phyloP scores from a whole-genome alignment of 2,113 vertebrate genomes.

The Thunnus maccoyii region DNA sequence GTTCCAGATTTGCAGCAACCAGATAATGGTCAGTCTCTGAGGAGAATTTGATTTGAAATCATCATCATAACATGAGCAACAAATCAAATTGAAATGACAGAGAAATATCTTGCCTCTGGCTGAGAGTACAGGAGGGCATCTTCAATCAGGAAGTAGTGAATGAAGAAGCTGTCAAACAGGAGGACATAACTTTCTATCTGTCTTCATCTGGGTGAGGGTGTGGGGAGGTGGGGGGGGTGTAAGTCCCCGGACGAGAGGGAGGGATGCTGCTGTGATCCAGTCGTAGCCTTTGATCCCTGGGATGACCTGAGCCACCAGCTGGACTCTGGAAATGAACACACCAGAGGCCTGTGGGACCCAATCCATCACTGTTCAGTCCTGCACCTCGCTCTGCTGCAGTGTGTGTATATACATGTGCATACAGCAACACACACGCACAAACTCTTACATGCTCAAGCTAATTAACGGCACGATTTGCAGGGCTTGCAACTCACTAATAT shows the following conservation, averaged over 20 bases:
- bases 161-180: conserved; percentile 59
- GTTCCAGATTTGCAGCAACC: conserved; percentile 6
- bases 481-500: neutral
- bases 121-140: conserved; percentile 40
- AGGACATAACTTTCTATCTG: conserved; percentile 52
- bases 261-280: conserved; percentile 67
- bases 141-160: conserved; percentile 48
- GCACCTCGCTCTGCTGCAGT: conserved; percentile 19
- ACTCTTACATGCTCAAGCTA: conserved; percentile 4
- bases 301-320: conserved; percentile 70
- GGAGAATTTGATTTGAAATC: conserved; percentile 41
- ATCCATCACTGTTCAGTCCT: conserved; percentile 73
- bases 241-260: conserved; percentile 59
- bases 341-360: conserved; percentile 62
- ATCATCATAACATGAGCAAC: conserved; percentile 22
- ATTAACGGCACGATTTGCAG: conserved; percentile 14
- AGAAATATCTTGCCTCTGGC: conserved; percentile 59
- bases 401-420: conserved; percentile 1
- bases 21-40: conserved; percentile 23
- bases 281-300: conserved; percentile 77
- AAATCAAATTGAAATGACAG: conserved; percentile 48
- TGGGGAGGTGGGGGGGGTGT: neutral
- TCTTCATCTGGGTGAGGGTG: conserved; percentile 48
- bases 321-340: conserved; percentile 76
- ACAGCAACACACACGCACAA: conserved; percentile 26